Evolutionary conservation across 2,113 vertebrate species (phyloP), one percentile per base, ranked within the genome.

Genomic region (Machaerirhynchus nigripectus): DNA sequence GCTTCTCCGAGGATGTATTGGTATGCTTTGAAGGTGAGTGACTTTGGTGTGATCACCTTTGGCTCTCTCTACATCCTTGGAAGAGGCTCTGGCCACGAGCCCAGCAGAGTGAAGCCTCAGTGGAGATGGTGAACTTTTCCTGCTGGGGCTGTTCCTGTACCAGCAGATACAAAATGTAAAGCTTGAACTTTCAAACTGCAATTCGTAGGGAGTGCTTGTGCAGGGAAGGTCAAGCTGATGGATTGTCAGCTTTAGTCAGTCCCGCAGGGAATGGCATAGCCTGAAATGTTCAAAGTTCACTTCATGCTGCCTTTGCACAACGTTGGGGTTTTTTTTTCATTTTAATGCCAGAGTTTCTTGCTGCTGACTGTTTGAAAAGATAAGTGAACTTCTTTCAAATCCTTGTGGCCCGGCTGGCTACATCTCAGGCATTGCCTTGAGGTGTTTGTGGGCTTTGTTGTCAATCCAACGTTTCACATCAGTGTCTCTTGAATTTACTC

Each of bases 181-280:
- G 79, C 76, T 81, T 97, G 93, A 96, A 81, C 75, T 96, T 96
- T 90, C 20, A 78, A 53, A 92, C 52, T 33, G 52, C 37, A 31
- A 1, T 89, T 93, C 11, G 6, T 67, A 69, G 39, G 37, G 63
- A 87, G 21, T 69, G 26, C 81, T 91, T 74, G 35, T 26, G 20
- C 55, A 28, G 71, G 83, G 67, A 88, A 93, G 88, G 90, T 93
- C 93, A 95, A 64, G 64, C 81, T 92, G 89, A 76, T 84, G 69
- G 85, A 64, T 86, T 91, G 90, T 96, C 89, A 96, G 87, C 68
- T 91, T 95, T 88, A 96, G 87, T 86, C 91, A 79, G 93, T 93
- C 83, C 81, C 78, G 17, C 2, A 5, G 68, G 84, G 84, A 94
- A 69, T 11, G 49, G 56, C 19, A 1, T 57, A 31, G 52, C 74